Evolutionary conservation across 2,888 invertebrate genomes (phyloP), one percentile per base, ranked within the genome.

Genomic region (Caenorhabditis sp.): DNA sequence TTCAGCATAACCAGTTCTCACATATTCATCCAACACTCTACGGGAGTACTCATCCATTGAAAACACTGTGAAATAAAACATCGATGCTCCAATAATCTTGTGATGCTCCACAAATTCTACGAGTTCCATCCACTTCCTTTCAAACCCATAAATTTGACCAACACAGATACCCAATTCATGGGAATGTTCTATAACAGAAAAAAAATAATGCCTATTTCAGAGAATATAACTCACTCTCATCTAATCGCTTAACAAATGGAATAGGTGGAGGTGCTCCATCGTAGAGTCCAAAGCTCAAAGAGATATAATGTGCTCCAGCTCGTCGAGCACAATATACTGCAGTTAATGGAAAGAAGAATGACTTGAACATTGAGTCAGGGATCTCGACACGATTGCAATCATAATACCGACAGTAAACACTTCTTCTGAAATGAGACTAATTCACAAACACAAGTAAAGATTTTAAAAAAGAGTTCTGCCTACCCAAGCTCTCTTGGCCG

Each of bases 91-190:
- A 57, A 64, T 43, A 8, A 69, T 38, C 21, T 57, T 50, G 17
- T 69, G 64, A 27, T 69, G 69, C 20, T 69, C 69, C 20, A 61
- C 61, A n/a, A 60, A 61, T 52, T 69, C 69, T 17, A 64, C 58
- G 23, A 64, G 63, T 36, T 69, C 60, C 52, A 69, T 4, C 69
- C 69, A 69, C 53, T 61, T 60, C 8, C 60, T 59, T 21, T 69
- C 69, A 1, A 60, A 27, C 21, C 69, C 69, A 54, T 64, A 69
- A 5, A 69, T 14, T 49, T 63, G 69, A 2, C 64, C 69, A 10
- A 69, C 69, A 61, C 69, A 69, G 36, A 49, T 20, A 4, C 49
- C 49, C 4, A 49, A 4, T 14, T 49, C 49, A 17, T 49, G 17
- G n/a, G 20, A 4, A 20, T 5, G 49, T 49, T 20, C 49, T 67